Conservation (phyloP, 2,888 invertebrate species). For the Tipula helvola region DNA sequence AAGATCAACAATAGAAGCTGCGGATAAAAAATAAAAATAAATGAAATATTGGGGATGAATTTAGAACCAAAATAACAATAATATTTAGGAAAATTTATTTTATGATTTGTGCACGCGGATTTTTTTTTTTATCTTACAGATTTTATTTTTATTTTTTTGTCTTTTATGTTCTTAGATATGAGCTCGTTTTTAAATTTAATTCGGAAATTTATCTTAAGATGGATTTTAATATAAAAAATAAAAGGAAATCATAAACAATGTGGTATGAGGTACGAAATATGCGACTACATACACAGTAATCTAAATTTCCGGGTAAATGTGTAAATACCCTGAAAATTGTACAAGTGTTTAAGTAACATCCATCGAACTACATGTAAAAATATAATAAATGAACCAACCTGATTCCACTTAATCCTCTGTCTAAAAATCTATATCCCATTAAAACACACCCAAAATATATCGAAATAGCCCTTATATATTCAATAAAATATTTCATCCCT, state of each 20-base stretch:
- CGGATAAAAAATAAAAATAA: neutral
- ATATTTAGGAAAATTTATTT: neutral
- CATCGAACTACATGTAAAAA: neutral
- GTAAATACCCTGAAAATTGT: neutral
- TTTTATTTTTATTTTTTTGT: neutral
- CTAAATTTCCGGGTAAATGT: neutral
- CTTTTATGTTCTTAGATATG: neutral
- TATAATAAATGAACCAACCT: neutral
- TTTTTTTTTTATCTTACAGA: neutral
- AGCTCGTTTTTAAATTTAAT: neutral
- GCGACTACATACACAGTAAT: neutral
- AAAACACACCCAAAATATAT: neutral
- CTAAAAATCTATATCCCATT: neutral
- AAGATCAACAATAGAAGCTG: neutral
- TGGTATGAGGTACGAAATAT: neutral
- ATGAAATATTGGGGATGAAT: neutral
- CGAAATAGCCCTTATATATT: neutral
- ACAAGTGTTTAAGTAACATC: conserved; percentile 4
- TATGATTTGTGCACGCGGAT: conserved; percentile 4
- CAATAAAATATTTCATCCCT: neutral
- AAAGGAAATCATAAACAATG: neutral
- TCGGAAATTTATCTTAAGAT: neutral
- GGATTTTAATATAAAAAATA: neutral
- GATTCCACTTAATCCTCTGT: neutral
- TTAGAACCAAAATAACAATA: neutral